phyloP scores from a whole-genome alignment of 2,888 invertebrate species.

The Biston stratarius region DNA sequence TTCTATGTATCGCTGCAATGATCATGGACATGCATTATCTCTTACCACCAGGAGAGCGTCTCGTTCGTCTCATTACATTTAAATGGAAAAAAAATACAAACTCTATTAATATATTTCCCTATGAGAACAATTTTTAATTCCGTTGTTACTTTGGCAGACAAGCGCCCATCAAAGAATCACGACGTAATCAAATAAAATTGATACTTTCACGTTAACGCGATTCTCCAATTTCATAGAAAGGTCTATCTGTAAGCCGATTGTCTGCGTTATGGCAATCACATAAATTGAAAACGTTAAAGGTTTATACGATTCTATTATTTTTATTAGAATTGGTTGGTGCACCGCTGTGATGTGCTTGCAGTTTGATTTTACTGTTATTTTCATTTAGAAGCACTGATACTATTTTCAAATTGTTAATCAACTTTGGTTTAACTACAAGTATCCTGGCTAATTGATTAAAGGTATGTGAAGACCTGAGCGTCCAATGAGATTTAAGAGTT shows the following conservation, averaged over 20 bases:
- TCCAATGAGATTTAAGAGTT: too few relatives aligned
- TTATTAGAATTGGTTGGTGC: slow-evolving; percentile 22
- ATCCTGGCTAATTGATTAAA: too few relatives aligned
- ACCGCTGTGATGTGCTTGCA: slow-evolving; percentile 7
- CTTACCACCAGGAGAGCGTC: too few relatives aligned
- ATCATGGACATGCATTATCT: too few relatives aligned
- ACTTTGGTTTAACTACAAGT: too few relatives aligned
- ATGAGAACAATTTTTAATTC: background rate
- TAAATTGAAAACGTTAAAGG: slow-evolving; percentile 28
- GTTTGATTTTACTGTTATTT: slow-evolving; percentile 21
- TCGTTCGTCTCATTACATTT: too few relatives aligned
- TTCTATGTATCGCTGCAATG: too few relatives aligned
- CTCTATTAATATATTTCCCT: background rate
- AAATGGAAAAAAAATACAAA: too few relatives aligned
- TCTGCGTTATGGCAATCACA: slow-evolving; percentile 26
- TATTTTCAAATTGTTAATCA: background rate
- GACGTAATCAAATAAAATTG: slow-evolving; percentile 17
- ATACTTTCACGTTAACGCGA: slow-evolving; percentile 5
- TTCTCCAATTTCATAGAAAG: slow-evolving; percentile 17
- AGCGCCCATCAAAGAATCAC: slow-evolving; percentile 7
- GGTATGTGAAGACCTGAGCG: too few relatives aligned
- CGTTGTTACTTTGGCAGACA: background rate
- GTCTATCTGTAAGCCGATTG: slow-evolving; percentile 8
- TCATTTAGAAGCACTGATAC: background rate
- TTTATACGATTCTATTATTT: slow-evolving; percentile 22